Base-by-base conservation (phyloP, 2,113 vertebrate genomes). In the Ardeotis arabs region DNA sequence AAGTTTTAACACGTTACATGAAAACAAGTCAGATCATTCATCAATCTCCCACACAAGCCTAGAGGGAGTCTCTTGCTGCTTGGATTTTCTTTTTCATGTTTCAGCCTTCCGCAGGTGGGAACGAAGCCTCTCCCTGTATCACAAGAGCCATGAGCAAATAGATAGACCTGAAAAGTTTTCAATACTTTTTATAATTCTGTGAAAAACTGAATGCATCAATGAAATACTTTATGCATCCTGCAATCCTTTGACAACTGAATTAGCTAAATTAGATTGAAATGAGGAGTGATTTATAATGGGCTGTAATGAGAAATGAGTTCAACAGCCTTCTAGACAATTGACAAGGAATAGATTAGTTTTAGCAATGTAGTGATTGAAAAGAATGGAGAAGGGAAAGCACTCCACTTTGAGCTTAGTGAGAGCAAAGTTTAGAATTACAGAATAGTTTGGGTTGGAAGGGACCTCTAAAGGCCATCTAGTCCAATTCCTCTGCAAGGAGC, bases 221-320 rank as follows among this genome's bases (percentile, higher is more conserved):
- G 90, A 95, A 90, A 95, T 64, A 92, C 53, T 92, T 89, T 44
- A 67, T 89, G 77, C 39, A 35, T 92, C 77, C 87, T 70, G 77
- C 76, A 72, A 84, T 73, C 62, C 84, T 96, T 95, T 95, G 89
- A 95, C 87, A 89, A 93, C 77, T 72, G 91, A 94, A 94, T 95
- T 96, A 87, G 86, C 69, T 69, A 87, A 94, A 95, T 45, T 45
- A 93, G 75, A 88, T 69, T 85, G 85, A 94, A 95, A 95, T 58
- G 73, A 95, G 25, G 39, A 96, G 49, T 66, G 81, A 94, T 69
- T 91, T 91, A 82, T 69, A 87, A 95, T 28, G 35, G 60, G 37
- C 33, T 84, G 44, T 60, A 84, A 92, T 35, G 14, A 95, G 73
- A 93, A 94, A 83, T 6, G 1, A 72, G 56, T 82, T 96, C 62